These are phyloP conservation scores for Menidia beryllina DNA, from an alignment of 2,113 vertebrate genomes.

Conservation along the genomic window DNA sequence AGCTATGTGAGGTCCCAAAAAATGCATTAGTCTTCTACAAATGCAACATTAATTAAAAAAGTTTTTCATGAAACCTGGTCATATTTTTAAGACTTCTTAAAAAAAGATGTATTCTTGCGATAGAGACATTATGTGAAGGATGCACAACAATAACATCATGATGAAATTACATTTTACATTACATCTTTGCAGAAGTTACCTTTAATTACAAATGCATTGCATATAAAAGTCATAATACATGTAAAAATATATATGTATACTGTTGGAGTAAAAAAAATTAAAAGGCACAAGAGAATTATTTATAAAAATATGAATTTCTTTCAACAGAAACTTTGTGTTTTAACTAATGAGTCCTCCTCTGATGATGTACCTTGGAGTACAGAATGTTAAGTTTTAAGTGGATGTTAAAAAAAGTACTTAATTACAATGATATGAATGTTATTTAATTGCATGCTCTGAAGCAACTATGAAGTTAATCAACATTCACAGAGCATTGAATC, in stretches of 20 bases:
- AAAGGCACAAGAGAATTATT: background rate
- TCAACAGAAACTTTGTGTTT: background rate
- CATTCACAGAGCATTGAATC: background rate
- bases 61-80: background rate
- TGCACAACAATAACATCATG: background rate
- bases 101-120: background rate
- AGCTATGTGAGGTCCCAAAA: background rate
- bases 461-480: background rate
- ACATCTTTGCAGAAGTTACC: background rate
- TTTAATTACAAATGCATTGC: slow-evolving; percentile 1
- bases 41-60: background rate
- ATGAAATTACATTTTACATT: too few relatives aligned
- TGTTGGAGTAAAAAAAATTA: background rate
- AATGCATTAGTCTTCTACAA: background rate
- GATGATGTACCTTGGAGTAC: background rate
- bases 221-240: slow-evolving; percentile 12
- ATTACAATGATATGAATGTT: background rate
- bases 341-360: background rate
- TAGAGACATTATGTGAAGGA: background rate
- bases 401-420: background rate
- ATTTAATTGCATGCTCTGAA: background rate
- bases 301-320: background rate
- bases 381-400: background rate
- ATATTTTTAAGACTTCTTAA: background rate
- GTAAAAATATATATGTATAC: background rate